These are phyloP conservation scores for Drosophila burlai DNA, from an alignment of 1,140 invertebrate genomes.

Conservation along the genomic window DNA sequence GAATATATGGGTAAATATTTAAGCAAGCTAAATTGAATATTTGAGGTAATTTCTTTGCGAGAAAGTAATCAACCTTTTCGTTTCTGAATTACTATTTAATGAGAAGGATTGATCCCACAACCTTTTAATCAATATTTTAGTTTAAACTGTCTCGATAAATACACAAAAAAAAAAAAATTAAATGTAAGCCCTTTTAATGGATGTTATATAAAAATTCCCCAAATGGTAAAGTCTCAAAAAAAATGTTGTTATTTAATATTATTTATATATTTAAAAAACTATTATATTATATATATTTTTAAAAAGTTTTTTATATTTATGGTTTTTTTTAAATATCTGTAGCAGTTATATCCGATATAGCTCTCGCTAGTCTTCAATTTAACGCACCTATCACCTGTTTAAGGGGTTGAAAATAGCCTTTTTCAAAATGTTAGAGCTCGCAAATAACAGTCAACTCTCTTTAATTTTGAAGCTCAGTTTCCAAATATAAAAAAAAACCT, in stretches of 20 bases:
- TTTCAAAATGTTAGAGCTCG: not conserved
- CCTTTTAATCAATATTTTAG: not conserved
- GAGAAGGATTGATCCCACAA: not conserved
- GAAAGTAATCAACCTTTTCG: not conserved
- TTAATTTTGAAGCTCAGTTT: not conserved
- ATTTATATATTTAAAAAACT: not conserved
- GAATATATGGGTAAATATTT: constrained; percentile 16
- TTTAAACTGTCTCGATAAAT: not conserved
- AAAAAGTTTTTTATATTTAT: not conserved
- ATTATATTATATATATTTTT: not conserved
- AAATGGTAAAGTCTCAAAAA: not conserved
- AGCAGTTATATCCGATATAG: not conserved
- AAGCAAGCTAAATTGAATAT: constrained; percentile 17
- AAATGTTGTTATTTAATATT: not conserved
- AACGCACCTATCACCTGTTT: not conserved
- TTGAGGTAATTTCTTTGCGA: not conserved
- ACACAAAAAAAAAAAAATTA: not conserved
- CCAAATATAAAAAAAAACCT: not conserved
- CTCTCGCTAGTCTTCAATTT: not conserved
- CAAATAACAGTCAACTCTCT: not conserved
- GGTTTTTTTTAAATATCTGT: too few relatives aligned
- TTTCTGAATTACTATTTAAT: not conserved
- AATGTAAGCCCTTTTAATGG: not conserved
- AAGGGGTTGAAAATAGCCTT: not conserved
- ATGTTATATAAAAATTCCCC: not conserved